These are phyloP conservation scores for Caerostris darwini DNA, from an alignment of 1,140 invertebrate genomes.

Conservation along the genomic window DNA sequence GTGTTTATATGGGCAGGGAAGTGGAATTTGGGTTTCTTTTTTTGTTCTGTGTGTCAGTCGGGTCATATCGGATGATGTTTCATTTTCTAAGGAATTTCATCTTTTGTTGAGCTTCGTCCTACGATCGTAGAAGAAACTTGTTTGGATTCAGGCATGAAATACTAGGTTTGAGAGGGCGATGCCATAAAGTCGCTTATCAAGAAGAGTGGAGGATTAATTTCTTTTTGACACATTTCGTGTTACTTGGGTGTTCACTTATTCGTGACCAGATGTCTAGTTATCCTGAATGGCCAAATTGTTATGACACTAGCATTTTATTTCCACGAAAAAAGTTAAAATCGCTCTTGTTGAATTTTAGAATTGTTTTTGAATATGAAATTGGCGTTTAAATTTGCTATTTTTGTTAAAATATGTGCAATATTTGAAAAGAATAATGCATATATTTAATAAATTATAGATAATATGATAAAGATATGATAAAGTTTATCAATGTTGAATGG, in stretches of 20 bases:
- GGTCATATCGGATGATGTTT: conserved; percentile 30
- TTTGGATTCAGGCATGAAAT: not conserved
- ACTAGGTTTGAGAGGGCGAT: not conserved
- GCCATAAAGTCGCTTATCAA: not conserved
- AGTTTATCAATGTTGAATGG: too few relatives aligned
- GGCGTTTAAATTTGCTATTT: too few relatives aligned
- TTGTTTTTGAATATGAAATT: too few relatives aligned
- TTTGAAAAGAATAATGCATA: too few relatives aligned
- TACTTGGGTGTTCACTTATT: not conserved
- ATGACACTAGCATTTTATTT: too few relatives aligned
- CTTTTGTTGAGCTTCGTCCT: not conserved
- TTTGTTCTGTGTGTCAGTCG: not conserved
- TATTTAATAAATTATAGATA: too few relatives aligned
- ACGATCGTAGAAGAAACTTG: not conserved
- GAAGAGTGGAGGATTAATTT: not conserved
- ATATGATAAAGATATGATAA: too few relatives aligned
- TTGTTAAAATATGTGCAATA: too few relatives aligned
- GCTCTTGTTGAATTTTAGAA: too few relatives aligned
- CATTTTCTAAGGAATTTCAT: conserved; percentile 11
- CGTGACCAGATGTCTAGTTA: too few relatives aligned
- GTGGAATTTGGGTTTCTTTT: not conserved
- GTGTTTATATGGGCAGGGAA: not conserved
- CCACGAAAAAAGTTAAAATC: too few relatives aligned
- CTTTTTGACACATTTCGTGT: not conserved
- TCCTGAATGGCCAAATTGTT: too few relatives aligned